Conservation (phyloP, 2,888 invertebrate genomes). For the Pristionchus japonicus region DNA sequence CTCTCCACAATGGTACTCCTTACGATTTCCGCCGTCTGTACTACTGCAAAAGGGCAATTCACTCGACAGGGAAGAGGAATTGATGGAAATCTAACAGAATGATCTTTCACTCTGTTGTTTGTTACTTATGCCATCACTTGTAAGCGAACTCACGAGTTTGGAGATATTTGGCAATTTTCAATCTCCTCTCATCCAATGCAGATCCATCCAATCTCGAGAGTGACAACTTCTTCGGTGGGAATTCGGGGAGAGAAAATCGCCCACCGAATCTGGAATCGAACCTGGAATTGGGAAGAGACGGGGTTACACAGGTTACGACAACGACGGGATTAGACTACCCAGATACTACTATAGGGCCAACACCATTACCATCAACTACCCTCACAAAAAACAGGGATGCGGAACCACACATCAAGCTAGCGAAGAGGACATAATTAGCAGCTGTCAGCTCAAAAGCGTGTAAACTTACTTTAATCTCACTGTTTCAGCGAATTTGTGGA, state of each 20-base stretch:
- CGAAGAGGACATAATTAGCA: background rate
- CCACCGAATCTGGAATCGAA: conserved; percentile 53
- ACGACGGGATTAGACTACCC: conserved; percentile 31
- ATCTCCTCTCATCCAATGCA: conserved; percentile 86
- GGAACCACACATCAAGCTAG: background rate
- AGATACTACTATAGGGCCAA: background rate
- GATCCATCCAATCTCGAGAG: conserved; percentile 64
- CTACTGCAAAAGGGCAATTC: conserved; percentile 61
- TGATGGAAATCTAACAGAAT: background rate
- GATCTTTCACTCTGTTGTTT: background rate
- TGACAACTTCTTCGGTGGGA: conserved; percentile 71
- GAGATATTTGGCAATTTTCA: conserved; percentile 90
- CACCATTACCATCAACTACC: background rate
- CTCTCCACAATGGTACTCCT: conserved; percentile 67
- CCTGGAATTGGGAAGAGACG: conserved; percentile 50
- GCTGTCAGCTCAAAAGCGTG: no score
- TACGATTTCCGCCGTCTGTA: conserved; percentile 69
- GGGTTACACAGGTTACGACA: conserved; percentile 53
- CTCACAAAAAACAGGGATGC: background rate
- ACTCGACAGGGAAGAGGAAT: background rate
- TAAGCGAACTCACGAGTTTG: conserved; percentile 83
- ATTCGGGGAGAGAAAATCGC: conserved; percentile 68
- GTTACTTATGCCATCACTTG: background rate
- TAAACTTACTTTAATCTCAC: conserved; percentile 54
- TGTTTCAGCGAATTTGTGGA: conserved; percentile 77